Evolutionary conservation across 2,797 vertebrate genomes (phyloP).

Genomic region (Petrocephalus schoutedeni): DNA sequence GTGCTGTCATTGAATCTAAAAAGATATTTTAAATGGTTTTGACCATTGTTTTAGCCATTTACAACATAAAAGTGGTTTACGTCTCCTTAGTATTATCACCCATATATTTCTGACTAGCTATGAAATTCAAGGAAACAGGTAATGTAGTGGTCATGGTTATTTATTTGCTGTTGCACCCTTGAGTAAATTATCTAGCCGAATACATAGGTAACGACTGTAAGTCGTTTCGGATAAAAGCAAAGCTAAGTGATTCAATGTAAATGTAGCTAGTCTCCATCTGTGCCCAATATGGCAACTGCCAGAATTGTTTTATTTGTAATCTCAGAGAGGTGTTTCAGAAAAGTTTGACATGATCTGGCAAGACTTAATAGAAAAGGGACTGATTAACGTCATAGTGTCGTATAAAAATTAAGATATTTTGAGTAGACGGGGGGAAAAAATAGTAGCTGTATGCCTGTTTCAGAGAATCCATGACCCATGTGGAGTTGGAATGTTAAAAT

Average conservation of each 20-base stretch:
- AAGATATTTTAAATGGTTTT: background rate
- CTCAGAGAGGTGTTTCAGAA: background rate
- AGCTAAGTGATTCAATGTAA: background rate
- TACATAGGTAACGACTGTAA: background rate
- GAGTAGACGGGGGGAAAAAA: background rate
- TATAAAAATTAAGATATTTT: background rate
- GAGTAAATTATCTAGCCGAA: background rate
- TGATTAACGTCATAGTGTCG: background rate
- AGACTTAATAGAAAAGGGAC: background rate
- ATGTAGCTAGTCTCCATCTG: background rate
- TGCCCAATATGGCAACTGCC: background rate
- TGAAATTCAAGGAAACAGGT: background rate
- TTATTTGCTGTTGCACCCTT: background rate
- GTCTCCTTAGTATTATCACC: background rate
- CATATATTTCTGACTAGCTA: background rate
- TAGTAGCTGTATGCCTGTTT: background rate
- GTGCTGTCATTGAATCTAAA: background rate
- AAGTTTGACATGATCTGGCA: background rate
- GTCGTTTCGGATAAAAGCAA: background rate
- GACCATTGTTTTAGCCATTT: background rate
- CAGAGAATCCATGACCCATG: background rate
- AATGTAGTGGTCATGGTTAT: background rate
- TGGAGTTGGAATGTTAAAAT: background rate
- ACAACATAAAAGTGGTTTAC: background rate
- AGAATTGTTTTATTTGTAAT: background rate